Conservation (phyloP, 2,797 vertebrate genomes). For the Danio aesculapii region DNA sequence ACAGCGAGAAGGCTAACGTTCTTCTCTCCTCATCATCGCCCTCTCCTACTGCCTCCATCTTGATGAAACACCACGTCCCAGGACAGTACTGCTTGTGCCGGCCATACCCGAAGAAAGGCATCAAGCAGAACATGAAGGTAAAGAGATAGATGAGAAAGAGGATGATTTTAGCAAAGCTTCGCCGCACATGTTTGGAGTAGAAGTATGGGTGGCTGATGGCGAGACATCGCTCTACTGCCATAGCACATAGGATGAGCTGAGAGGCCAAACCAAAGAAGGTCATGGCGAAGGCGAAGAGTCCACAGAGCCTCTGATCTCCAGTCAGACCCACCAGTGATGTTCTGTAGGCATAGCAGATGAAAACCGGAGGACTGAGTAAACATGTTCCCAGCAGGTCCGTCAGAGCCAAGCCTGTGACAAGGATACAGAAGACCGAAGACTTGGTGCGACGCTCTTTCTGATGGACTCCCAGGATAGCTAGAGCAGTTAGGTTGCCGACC, state of each 20-base stretch:
- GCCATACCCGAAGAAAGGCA: slow-evolving; percentile 84
- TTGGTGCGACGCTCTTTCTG: slow-evolving; percentile 79
- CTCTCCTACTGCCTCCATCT: slow-evolving; percentile 79
- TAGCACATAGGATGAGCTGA: slow-evolving; percentile 86
- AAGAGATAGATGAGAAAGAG: slow-evolving; percentile 83
- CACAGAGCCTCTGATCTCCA: slow-evolving; percentile 72
- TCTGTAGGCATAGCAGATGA: slow-evolving; percentile 83
- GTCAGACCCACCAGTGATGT: slow-evolving; percentile 77
- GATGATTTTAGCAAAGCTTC: slow-evolving; percentile 78
- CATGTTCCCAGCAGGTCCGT: slow-evolving; percentile 91
- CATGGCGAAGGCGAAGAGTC: slow-evolving; percentile 87
- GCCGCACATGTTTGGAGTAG: slow-evolving; percentile 82
- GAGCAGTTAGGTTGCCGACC: slow-evolving; percentile 85
- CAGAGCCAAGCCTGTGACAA: slow-evolving; percentile 88
- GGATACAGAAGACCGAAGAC: slow-evolving; percentile 86
- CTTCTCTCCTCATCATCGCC: slow-evolving; percentile 50
- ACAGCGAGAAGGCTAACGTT: slow-evolving; percentile 84
- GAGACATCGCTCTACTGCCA: slow-evolving; percentile 91
- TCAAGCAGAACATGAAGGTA: slow-evolving; percentile 80
- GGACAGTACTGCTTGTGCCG: slow-evolving; percentile 88
- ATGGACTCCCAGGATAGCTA: slow-evolving; percentile 86
- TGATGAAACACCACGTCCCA: slow-evolving; percentile 92
- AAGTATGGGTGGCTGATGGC: slow-evolving; percentile 90
- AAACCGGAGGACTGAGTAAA: slow-evolving; percentile 87
- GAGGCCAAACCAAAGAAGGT: slow-evolving; percentile 89